These are phyloP conservation scores for Echinops telfairi DNA, from an alignment of 2,113 vertebrate species.

Conservation along the genomic window DNA sequence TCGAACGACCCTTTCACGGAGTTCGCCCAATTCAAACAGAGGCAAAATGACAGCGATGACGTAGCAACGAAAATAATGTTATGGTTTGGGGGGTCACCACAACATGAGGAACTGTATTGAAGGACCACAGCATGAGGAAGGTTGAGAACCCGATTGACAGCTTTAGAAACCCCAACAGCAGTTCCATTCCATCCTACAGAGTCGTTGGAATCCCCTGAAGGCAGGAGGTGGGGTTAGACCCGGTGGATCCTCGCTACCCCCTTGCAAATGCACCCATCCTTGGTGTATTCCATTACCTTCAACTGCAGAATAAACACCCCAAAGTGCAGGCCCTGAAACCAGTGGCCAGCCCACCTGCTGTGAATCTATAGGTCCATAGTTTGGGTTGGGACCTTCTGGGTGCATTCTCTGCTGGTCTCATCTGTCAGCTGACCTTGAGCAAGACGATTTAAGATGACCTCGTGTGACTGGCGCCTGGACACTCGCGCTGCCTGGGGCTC, in stretches of 20 bases:
- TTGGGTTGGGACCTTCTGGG: background rate
- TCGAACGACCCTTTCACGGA: too few species aligned
- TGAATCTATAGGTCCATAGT: background rate
- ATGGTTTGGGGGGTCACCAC: too few species aligned
- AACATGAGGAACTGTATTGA: too few species aligned
- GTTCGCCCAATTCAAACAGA: too few species aligned
- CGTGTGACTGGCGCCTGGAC: background rate
- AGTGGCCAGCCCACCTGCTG: background rate
- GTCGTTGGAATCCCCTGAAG: too few species aligned
- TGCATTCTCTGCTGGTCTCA: background rate
- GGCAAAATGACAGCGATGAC: too few species aligned
- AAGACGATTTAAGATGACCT: background rate
- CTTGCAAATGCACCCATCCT: background rate
- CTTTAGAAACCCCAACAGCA: too few species aligned
- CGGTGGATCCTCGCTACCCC: fast-evolving
- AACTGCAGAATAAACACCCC: background rate
- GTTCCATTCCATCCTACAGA: too few species aligned
- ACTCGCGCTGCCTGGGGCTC: background rate
- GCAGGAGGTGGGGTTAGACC: background rate
- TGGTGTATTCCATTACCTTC: background rate
- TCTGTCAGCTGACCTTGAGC: background rate
- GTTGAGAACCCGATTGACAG: too few species aligned
- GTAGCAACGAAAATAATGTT: too few species aligned
- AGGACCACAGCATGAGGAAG: too few species aligned
- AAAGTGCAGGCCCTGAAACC: background rate